Percentiles rank a stretch among this genome's conserved stretches.
Evolutionary conservation across 2,888 invertebrate genomes (phyloP).

Genomic region (Nomada goodeniana): DNA sequence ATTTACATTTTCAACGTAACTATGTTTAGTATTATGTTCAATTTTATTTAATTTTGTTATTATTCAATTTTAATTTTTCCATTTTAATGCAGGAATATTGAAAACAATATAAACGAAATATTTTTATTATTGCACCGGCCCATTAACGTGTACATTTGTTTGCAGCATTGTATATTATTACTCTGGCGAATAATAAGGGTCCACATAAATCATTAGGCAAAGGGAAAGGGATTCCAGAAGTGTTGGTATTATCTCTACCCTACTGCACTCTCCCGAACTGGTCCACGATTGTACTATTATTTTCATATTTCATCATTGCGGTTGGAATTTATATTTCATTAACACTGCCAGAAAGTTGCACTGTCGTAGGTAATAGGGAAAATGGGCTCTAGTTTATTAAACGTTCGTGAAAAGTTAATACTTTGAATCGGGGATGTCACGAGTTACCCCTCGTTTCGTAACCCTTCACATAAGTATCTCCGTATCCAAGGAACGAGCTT

Average conservation of each 20-base stretch:
- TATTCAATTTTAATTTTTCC: no score
- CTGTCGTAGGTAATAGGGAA: no score
- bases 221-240: not conserved
- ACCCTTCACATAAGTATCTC: slow-evolving; percentile 24
- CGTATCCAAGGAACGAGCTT: slow-evolving; percentile 7
- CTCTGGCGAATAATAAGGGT: no score
- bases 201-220: not conserved
- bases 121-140: no score
- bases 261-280: not conserved
- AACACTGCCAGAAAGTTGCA: no score
- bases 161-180: no score
- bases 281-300: not conserved
- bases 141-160: no score
- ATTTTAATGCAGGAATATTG: no score
- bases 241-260: not conserved
- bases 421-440: not conserved
- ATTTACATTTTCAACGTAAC: no score
- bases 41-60: no score
- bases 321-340: not conserved
- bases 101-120: no score
- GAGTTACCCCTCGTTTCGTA: not conserved
- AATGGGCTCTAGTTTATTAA: not conserved
- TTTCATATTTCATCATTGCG: slow-evolving; percentile 1
- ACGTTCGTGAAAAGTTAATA: not conserved
- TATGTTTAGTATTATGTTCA: no score